Conservation (phyloP, 2,113 vertebrate species). For the Psephotus haematonotus region DNA sequence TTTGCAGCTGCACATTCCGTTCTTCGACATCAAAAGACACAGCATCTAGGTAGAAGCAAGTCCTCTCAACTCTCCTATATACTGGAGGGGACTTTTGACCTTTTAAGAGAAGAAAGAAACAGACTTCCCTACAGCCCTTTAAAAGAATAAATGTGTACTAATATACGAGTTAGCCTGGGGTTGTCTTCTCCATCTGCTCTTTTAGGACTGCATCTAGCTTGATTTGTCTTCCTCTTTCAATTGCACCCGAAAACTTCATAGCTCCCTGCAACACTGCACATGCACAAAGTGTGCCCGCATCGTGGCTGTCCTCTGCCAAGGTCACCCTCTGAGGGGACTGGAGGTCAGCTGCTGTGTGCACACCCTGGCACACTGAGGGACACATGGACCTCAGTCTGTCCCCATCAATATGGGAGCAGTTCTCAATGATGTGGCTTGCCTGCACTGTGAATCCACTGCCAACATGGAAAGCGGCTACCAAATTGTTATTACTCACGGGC, state of each 20-base stretch:
- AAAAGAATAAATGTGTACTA: not conserved
- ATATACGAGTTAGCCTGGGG: not conserved
- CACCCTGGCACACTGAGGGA: rapidly evolving
- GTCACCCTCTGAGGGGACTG: not conserved
- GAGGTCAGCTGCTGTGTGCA: not conserved
- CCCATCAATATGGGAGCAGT: rapidly evolving
- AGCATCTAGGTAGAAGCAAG: not conserved
- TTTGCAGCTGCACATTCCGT: not conserved
- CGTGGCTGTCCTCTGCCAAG: not conserved
- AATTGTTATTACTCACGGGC: slow-evolving; percentile 75
- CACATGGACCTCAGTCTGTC: not conserved
- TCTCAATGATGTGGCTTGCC: not conserved
- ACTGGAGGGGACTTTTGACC: not conserved
- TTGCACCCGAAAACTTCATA: not conserved
- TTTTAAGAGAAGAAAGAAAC: not conserved
- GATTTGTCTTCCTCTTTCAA: not conserved
- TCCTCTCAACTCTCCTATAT: not conserved
- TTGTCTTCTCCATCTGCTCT: not conserved
- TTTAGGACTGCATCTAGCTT: not conserved
- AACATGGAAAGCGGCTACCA: rapidly evolving
- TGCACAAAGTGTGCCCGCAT: not conserved
- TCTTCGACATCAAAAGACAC: not conserved
- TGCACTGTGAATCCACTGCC: not conserved
- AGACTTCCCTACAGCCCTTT: not conserved
- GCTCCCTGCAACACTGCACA: not conserved